Evolutionary conservation across 2,797 vertebrate species (phyloP), one percentile per base, ranked within the genome.

Genomic region (Periparus ater): DNA sequence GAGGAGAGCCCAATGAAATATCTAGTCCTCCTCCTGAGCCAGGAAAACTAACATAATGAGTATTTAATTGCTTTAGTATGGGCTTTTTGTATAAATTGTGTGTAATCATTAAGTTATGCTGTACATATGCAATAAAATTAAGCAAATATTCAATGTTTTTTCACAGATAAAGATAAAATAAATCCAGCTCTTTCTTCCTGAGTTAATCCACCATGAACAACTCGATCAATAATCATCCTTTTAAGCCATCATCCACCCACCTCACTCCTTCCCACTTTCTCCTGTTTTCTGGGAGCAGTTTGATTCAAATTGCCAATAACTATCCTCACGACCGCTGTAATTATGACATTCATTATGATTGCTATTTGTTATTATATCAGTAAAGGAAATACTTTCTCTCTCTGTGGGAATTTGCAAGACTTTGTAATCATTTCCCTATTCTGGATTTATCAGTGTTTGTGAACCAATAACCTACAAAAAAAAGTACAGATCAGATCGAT

Each of bases 251-350:
- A 88, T 89, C 78, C 89, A 88, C 95, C 89, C 85, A 91, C 73
- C 53, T 88, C 66, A 30, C 40, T 89, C 89, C 91, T 86, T 91
- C 70, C 90, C 58, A 84, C 85, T 87, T 91, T 91, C 74, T 83
- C 54, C 72, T 80, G 51, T 81, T 96, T 84, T 93, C 92, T 81
- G 48, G 70, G 66, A 96, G 91, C 89, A 22, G 48, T 93, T 93
- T 95, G 83, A 90, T 93, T 95, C 94, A 91, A 96, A 89, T 91
- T 88, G 70, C 67, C 95, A 82, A 86, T 94, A 96, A 67, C 80
- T 81, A 57, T 74, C 60, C 71, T 91, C 85, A 82, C 0, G 1
- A 85, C 75, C 38, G 11, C 38, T 84, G 58, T 81, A 96, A 93
- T 93, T 89, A 90, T 74, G 73, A 67, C 42, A 58, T 67, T 81